A percentile compares a stretch with the other conserved stretches of the same genome.
Evolutionary conservation across 2,113 vertebrate genomes (phyloP).

Genomic region (Leptosomus discolor): DNA sequence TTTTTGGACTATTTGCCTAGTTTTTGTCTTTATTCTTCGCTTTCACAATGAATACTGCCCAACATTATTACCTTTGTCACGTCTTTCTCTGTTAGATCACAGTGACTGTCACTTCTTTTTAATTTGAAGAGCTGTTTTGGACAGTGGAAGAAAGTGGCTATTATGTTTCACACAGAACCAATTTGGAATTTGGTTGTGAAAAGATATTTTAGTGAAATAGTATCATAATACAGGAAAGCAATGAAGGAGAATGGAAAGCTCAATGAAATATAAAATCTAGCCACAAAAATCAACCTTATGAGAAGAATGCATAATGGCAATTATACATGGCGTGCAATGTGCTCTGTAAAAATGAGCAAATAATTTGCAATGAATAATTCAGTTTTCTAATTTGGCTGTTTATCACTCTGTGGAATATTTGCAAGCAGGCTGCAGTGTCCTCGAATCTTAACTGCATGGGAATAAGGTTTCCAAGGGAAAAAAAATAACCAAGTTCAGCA

Average conservation of each 20-base stretch:
- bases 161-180: neutral
- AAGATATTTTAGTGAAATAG: neutral
- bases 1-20: neutral
- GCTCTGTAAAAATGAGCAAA: neutral
- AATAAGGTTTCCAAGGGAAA: neutral
- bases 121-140: neutral
- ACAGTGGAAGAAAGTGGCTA: neutral
- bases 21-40: neutral
- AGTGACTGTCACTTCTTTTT: neutral
- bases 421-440: neutral
- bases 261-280: neutral
- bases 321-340: neutral
- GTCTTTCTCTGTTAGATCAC: neutral
- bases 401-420: neutral
- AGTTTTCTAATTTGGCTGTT: neutral
- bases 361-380: constrained; percentile 34
- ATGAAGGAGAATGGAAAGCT: neutral
- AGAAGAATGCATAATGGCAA: neutral
- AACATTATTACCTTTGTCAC: neutral
- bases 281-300: neutral
- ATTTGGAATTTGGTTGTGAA: neutral
- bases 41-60: neutral
- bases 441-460: neutral
- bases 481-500: neutral
- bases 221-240: neutral